Percentiles rank a stretch among this genome's conserved stretches.
These are phyloP conservation scores for Lithophane ornitopus DNA, from an alignment of 2,888 invertebrate genomes.

Conservation along the genomic window DNA sequence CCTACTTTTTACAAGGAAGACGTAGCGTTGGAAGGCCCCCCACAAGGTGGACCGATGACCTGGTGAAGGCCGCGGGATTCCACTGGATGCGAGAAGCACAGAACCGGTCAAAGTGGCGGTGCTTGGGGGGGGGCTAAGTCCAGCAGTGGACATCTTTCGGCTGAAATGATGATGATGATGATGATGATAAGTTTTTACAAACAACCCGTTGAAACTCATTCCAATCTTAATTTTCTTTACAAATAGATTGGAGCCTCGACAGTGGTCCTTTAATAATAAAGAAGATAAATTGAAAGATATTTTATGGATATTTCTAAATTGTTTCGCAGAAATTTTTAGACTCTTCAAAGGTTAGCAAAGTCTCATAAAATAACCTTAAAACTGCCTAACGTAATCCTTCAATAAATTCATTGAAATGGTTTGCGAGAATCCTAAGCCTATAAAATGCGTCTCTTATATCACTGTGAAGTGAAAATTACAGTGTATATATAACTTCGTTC, in stretches of 20 bases:
- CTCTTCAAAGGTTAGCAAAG: neutral
- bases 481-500: conserved; percentile 24
- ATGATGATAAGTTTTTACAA: too few relatives aligned
- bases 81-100: too few relatives aligned
- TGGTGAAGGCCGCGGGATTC: too few relatives aligned
- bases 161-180: too few relatives aligned
- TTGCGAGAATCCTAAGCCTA: conserved; percentile 36
- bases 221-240: neutral
- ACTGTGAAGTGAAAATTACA: conserved; percentile 45
- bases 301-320: neutral
- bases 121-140: too few relatives aligned
- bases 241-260: neutral
- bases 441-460: conserved; percentile 37
- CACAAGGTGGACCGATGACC: too few relatives aligned
- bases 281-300: neutral
- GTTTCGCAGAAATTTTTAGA: neutral
- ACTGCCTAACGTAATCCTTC: conserved; percentile 34
- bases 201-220: neutral
- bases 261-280: neutral
- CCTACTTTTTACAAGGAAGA: too few relatives aligned
- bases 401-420: conserved; percentile 42
- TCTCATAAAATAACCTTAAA: conserved; percentile 27
- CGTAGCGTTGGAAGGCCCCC: too few relatives aligned
- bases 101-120: too few relatives aligned
- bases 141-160: too few relatives aligned